Percentiles rank a stretch among this genome's conserved stretches.
phyloP scores from a whole-genome alignment of 2,888 invertebrate species.

The Marasmarcha lunaedactyla region DNA sequence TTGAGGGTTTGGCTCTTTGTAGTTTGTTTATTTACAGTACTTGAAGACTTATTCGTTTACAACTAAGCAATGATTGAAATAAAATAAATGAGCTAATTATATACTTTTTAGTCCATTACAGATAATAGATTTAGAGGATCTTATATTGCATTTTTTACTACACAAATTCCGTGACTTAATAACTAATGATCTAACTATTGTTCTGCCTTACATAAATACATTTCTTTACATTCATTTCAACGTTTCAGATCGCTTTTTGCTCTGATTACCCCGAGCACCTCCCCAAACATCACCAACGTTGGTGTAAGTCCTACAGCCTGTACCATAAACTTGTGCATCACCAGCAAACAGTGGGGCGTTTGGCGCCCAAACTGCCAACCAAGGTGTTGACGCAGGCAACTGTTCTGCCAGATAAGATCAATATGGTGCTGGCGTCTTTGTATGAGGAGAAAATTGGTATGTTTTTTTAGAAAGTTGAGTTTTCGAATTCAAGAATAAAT shows the following conservation, averaged over 20 bases:
- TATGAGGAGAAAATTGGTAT: constrained; percentile 57
- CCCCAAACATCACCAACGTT: constrained; percentile 59
- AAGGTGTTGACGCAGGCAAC: constrained; percentile 35
- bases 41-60: too few species aligned
- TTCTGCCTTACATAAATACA: too few species aligned
- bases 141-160: too few species aligned
- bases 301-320: constrained; percentile 74
- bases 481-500: not conserved
- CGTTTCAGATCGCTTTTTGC: constrained; percentile 65
- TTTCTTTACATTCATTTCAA: too few species aligned
- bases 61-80: too few species aligned
- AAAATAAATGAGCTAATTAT: too few species aligned
- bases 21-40: too few species aligned
- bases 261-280: constrained; percentile 59
- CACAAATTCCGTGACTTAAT: too few species aligned
- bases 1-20: too few species aligned
- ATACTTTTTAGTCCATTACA: too few species aligned
- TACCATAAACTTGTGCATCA: constrained; percentile 71
- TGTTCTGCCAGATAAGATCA: constrained; percentile 52
- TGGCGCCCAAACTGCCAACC: constrained; percentile 71
- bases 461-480: constrained; percentile 13
- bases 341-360: constrained; percentile 69
- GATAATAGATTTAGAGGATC: too few species aligned
- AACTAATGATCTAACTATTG: too few species aligned
- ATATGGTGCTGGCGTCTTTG: constrained; percentile 52